A percentile compares a stretch with the other conserved stretches of the same genome.
These are phyloP conservation scores for Trissolcus basalis DNA, from an alignment of 1,140 invertebrate genomes.

Conservation along the genomic window DNA sequence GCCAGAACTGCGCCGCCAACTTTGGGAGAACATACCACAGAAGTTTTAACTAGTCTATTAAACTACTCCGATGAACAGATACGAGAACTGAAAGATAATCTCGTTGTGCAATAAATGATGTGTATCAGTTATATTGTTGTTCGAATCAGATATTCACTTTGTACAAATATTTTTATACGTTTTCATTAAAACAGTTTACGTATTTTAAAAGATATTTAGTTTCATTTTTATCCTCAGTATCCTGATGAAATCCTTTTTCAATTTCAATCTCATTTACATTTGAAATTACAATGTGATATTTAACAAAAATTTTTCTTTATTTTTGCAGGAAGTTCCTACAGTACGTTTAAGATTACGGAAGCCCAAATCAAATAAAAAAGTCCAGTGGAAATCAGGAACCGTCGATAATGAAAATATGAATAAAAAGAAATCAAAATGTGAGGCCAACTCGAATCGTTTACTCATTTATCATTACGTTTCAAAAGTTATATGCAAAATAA, in stretches of 20 bases:
- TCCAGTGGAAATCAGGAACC: constrained; percentile 90
- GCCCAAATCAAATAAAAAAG: constrained; percentile 85
- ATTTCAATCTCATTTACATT: no score
- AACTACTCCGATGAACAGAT: constrained; percentile 82
- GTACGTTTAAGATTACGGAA: constrained; percentile 85
- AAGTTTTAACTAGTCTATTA: constrained; percentile 84
- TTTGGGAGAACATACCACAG: constrained; percentile 90
- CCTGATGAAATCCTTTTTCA: no score
- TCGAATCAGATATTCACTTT: no score
- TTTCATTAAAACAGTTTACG: no score
- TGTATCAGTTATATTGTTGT: no score
- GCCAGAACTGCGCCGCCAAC: constrained; percentile 86
- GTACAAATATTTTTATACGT: no score
- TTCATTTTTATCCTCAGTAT: no score
- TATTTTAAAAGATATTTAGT: no score
- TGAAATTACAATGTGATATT: constrained; percentile 9
- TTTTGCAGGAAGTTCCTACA: constrained; percentile 79
- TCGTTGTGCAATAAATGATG: constrained; percentile 74
- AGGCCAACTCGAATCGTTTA: no score
- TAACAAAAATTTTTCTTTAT: constrained; percentile 16
- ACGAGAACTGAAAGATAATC: constrained; percentile 74
- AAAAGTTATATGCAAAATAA: no score
- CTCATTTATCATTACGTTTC: no score
- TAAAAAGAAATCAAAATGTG: constrained; percentile 96
- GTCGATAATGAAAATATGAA: constrained; percentile 95